phyloP scores from a whole-genome alignment of 2,888 invertebrate species.

The Eristalis tenax region DNA sequence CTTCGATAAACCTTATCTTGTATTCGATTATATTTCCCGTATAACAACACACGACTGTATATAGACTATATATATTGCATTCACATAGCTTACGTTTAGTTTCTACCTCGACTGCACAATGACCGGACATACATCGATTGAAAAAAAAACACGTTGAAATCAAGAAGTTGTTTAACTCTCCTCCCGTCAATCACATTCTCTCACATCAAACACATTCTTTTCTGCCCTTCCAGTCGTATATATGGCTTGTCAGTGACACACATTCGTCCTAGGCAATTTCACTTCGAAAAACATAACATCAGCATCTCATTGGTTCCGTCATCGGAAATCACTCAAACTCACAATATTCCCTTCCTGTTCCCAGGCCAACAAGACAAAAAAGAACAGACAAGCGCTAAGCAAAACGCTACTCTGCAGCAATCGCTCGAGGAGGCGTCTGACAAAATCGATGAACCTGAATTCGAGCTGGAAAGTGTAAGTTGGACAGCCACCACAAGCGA shows the following conservation, averaged over 20 bases:
- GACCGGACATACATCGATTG: slow-evolving; percentile 5
- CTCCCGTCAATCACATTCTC: no score
- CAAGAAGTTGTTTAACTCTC: no score
- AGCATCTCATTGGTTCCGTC: no score
- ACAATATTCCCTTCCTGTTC: not conserved
- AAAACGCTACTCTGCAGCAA: slow-evolving; percentile 74
- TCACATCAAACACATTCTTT: no score
- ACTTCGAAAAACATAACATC: no score
- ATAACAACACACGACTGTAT: slow-evolving; percentile 4
- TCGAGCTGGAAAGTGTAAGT: slow-evolving; percentile 79
- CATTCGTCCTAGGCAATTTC: no score
- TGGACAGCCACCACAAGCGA: not conserved
- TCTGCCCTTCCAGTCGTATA: no score
- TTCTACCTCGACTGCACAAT: not conserved
- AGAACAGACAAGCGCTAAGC: slow-evolving; percentile 59
- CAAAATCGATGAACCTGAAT: slow-evolving; percentile 80
- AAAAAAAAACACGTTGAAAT: slow-evolving; percentile 15
- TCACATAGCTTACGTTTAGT: not conserved
- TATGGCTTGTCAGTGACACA: no score
- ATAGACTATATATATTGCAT: no score
- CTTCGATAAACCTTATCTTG: not conserved
- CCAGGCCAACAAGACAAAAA: slow-evolving; percentile 32
- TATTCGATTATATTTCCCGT: slow-evolving; percentile 10
- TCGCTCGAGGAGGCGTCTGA: slow-evolving; percentile 78
- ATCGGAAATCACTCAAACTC: not conserved